A percentile compares a stretch with the other conserved stretches of the same genome.
Evolutionary conservation across 53 echinoderm and acorn worm genomes (phyloP).

Genomic region (Patiria pectinifera): DNA sequence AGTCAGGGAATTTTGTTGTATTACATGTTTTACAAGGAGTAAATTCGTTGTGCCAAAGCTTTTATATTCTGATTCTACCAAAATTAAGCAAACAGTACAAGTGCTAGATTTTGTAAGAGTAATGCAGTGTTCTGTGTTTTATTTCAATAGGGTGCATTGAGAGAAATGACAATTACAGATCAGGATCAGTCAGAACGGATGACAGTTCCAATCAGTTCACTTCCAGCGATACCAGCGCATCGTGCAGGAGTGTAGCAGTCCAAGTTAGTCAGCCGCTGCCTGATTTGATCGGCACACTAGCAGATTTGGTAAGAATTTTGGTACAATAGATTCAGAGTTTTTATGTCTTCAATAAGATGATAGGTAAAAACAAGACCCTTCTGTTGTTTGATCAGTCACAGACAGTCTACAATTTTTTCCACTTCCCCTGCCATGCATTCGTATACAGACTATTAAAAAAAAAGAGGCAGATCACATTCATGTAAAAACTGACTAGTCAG

Average conservation of each 20-base stretch:
- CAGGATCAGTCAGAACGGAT: background rate
- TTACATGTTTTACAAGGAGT: too few relatives aligned
- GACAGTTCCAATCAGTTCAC: background rate
- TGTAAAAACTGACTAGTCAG: too few relatives aligned
- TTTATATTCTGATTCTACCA: background rate
- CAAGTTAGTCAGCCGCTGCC: conserved; percentile 82
- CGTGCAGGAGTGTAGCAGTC: conserved; percentile 79
- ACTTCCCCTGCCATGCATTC: too few relatives aligned
- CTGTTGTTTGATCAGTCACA: too few relatives aligned
- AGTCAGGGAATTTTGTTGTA: too few relatives aligned
- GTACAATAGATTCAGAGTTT: too few relatives aligned
- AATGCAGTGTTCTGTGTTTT: background rate
- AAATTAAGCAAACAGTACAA: background rate
- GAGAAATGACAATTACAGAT: background rate
- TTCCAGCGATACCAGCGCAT: conserved; percentile 32
- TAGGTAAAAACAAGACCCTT: too few relatives aligned
- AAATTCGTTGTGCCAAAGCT: too few relatives aligned
- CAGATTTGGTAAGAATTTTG: conserved; percentile 79
- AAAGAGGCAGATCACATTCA: too few relatives aligned
- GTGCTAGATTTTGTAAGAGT: background rate
- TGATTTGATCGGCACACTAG: conserved; percentile 72
- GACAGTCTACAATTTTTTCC: too few relatives aligned
- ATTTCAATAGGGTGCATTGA: background rate
- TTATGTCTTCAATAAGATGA: too few relatives aligned
- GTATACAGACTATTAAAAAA: too few relatives aligned